A percentile compares a stretch with the other conserved stretches of the same genome.
phyloP scores from a whole-genome alignment of 2,797 vertebrate species.

The Galagoides demidoff region DNA sequence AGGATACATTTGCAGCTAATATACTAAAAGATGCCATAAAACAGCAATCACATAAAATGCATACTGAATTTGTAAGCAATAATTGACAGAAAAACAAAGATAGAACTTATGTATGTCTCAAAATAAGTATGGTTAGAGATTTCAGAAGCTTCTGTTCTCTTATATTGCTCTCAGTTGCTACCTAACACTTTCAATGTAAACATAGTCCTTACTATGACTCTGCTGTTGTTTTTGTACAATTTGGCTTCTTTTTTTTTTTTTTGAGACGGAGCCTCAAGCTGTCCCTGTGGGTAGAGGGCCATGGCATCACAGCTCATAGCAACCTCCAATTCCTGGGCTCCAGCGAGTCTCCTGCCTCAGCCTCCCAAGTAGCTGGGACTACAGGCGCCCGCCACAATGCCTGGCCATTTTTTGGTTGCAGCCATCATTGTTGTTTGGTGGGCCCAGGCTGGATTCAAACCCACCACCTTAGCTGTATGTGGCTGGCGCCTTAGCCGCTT shows the following conservation, averaged over 20 bases:
- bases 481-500: no score
- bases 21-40: slow-evolving; percentile 25
- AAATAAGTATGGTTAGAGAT: not conserved
- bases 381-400: no score
- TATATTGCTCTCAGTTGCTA: not conserved
- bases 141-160: slow-evolving; percentile 25
- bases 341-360: no score
- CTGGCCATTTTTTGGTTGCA: no score
- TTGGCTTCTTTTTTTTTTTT: not conserved
- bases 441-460: no score
- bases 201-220: not conserved
- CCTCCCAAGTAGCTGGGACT: no score
- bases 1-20: not conserved
- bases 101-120: slow-evolving; percentile 13
- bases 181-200: not conserved
- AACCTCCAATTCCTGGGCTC: no score
- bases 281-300: no score
- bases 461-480: no score
- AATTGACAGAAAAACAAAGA: not conserved
- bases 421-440: no score
- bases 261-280: no score
- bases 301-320: no score
- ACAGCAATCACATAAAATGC: not conserved
- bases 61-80: not conserved
- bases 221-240: not conserved